Conservation (phyloP, 2,113 vertebrate species). For the Gymnorhina tibicen region DNA sequence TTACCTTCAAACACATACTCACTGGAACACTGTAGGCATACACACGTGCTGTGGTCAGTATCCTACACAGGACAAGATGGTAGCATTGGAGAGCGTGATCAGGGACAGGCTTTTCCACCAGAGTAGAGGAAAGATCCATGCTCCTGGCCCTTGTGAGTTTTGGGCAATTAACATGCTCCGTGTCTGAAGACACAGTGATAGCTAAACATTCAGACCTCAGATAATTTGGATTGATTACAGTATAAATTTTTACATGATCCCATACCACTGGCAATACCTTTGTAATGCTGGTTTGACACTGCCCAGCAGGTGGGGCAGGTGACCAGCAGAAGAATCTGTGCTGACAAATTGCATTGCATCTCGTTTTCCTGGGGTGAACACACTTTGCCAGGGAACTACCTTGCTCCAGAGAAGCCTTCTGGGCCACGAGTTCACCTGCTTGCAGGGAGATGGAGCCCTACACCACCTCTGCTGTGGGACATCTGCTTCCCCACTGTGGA, state of each 20-base stretch:
- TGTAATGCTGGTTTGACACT: neutral
- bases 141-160: neutral
- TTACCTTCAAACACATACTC: neutral
- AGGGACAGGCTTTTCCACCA: neutral
- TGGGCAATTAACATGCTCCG: neutral
- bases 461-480: neutral
- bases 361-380: accelerated
- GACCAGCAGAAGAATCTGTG: neutral
- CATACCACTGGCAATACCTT: neutral
- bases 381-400: neutral
- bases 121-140: neutral
- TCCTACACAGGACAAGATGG: neutral
- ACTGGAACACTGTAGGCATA: neutral
- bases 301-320: neutral
- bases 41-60: neutral
- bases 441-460: neutral
- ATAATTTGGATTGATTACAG: neutral
- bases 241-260: neutral
- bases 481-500: neutral
- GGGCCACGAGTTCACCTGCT: neutral
- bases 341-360: neutral
- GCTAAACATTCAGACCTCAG: neutral
- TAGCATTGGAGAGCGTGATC: accelerated
- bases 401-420: neutral
- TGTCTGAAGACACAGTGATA: neutral